Conservation (phyloP, 2,888 invertebrate species). For the Chaetogeoica ovagalla region DNA sequence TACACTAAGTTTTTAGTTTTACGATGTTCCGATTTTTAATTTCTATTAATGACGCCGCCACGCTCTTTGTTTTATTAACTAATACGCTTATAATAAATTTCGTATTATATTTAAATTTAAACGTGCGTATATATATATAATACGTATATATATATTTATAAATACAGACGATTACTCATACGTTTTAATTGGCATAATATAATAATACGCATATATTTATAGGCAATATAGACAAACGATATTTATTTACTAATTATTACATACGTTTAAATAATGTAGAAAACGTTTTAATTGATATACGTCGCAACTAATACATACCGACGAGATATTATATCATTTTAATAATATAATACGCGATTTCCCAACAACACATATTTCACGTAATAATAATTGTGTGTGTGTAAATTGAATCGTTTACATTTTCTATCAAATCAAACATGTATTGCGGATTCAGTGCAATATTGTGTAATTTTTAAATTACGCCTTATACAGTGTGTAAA, state of each 20-base stretch:
- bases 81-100: too few species aligned
- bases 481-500: not conserved
- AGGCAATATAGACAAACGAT: not conserved
- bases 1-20: too few species aligned
- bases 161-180: too few species aligned
- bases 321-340: not conserved
- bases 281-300: not conserved
- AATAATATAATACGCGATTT: not conserved
- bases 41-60: too few species aligned
- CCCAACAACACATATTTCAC: not conserved
- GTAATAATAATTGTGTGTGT: not conserved
- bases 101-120: too few species aligned
- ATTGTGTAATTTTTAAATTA: slow-evolving; percentile 4
- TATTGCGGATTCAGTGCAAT: not conserved
- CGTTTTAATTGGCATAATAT: too few species aligned
- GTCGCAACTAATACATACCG: not conserved
- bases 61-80: too few species aligned
- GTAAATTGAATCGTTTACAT: not conserved
- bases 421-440: not conserved
- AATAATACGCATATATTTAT: not conserved
- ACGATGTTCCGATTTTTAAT: too few species aligned
- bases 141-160: too few species aligned
- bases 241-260: not conserved
- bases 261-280: not conserved
- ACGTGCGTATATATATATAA: too few species aligned